Conservation (phyloP, 2,113 vertebrate genomes). For the Numida meleagris region DNA sequence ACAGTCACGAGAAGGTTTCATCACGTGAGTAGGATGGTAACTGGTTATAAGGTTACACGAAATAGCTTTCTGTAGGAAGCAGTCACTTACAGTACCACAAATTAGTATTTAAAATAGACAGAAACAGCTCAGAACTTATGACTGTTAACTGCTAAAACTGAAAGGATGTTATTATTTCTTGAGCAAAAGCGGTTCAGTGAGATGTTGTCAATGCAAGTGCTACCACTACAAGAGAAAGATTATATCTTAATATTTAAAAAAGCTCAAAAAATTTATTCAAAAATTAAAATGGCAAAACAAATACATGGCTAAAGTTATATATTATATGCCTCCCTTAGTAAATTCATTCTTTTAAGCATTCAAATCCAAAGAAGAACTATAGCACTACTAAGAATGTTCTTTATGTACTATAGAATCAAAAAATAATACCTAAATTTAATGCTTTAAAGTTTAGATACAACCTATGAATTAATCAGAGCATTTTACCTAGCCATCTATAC, state of each 20-base stretch:
- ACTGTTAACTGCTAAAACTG: not conserved
- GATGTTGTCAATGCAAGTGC: not conserved
- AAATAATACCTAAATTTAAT: not conserved
- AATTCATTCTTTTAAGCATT: not conserved
- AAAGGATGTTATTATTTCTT: not conserved
- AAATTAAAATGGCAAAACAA: not conserved
- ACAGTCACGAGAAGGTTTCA: not conserved
- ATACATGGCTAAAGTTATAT: not conserved
- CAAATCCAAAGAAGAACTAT: not conserved
- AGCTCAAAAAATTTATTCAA: not conserved
- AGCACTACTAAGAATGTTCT: not conserved
- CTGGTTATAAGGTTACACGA: not conserved
- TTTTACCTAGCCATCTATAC: not conserved
- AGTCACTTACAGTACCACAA: not conserved
- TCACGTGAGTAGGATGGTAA: not conserved
- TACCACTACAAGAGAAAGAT: not conserved
- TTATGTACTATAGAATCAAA: not conserved
- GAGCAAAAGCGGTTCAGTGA: not conserved
- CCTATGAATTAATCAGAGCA: not conserved
- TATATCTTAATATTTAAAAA: accelerated
- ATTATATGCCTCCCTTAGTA: not conserved
- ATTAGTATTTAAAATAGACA: not conserved
- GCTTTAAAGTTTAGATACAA: not conserved
- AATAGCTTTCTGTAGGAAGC: not conserved
- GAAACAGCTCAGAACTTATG: not conserved